Base-by-base conservation (phyloP, 2,113 vertebrate species). In the Gambusia affinis region DNA sequence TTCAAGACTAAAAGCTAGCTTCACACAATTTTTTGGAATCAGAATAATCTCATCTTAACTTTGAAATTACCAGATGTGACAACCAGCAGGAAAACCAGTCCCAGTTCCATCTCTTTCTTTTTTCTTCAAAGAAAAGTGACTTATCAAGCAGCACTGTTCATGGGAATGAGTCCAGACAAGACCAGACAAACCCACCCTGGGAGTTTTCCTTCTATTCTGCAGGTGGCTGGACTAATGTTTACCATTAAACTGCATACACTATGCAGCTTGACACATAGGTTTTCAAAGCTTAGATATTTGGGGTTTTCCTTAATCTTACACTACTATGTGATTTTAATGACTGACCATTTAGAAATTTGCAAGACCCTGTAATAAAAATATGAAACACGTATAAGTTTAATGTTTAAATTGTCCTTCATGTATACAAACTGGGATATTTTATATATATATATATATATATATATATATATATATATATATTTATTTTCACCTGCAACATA, bases 11-110 rank as follows among this genome's bases (percentile, higher is more conserved):
- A 22, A 0, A 60, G 4, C 15, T 27, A 76, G 11, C 1, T n/a
- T 60, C 1, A 28, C 17, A 11, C 29, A 60, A 1, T 31, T 22
- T 24, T 39, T 12, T 62, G 14, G 4, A 30, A 63, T 31, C 7
- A 31, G 6, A 30, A 8, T 24, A 14, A 28, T 8, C 1, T 35
- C 27, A 60, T 29, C 33, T 8, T 70, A 68, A 17, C 17, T 54
- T 7, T 51, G 12, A 75, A 79, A 85, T 85, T 71, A 90, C 90
- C 88, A 42, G 85, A 66, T 70, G 86, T 80, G 57, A 85, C 70
- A 54, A 14, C 24, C 78, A 89, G 29, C n/a, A 91, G 54, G 22
- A 90, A 60, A 51, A 82, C n/a, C 15, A 88, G 76, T 39, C 27
- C 64, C 42, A 72, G 54, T 62, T 84, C 64, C 91, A 91, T 90